Evolutionary conservation across 2,797 vertebrate genomes (phyloP), one percentile per base, ranked within the genome.

Genomic region (Notoglanidium macrostoma): DNA sequence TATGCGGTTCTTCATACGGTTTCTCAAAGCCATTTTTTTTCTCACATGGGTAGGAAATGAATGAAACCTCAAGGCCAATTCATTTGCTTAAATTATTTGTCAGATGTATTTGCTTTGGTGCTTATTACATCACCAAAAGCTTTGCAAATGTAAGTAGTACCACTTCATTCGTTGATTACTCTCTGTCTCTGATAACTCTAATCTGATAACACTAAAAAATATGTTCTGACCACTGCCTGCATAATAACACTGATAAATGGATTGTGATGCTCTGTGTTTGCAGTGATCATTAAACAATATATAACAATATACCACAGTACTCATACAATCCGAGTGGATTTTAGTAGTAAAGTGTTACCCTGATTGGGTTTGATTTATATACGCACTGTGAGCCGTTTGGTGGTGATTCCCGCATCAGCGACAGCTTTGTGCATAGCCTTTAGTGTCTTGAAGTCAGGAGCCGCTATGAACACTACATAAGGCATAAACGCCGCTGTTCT

Each of bases 401-500:
- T 96, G 86, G 97, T 97, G 93, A 99, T 96, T 87, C 98, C 98
- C 3, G 98, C 97, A 90, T 99, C 97, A 87, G 98, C 97, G 89
- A 98, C 98, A 23, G 98, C 98, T 94, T 98, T 97, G 94, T 99
- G 98, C 97, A 99, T 98, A 78, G 93, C 95, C 89, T 98, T 97
- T 32, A 99, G 90, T 0, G 97, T 99, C n/a, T 99, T 98, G 15
- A 98, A 92, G 88, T 98, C 98, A 0, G 98, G 98, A 40, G 98
- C 97, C 11, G 97, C 98, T 51, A 99, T 98, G 87, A 99, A 99
- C 44, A 99, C 98, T 59, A 99, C 98, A 8, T 98, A 99, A 83
- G 98, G 98, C 98, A 99, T 99, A 92, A 99, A 99, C 94, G 99
- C 98, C 0, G 97, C 96, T 0, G 98, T 99, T 92, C 97, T 96